Evolutionary conservation across 2,113 vertebrate species (phyloP).

Genomic region (Promerops cafer): DNA sequence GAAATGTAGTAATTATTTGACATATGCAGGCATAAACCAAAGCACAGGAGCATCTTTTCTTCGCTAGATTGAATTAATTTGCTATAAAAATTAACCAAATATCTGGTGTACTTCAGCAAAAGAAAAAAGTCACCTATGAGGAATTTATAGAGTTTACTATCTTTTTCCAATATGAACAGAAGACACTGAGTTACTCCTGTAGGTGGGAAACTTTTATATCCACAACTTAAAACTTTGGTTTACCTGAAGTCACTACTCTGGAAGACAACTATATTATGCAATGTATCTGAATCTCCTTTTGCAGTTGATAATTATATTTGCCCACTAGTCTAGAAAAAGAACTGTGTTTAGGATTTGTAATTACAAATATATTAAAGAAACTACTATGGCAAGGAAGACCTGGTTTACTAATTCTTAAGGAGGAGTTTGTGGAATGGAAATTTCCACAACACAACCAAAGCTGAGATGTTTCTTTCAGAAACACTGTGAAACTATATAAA

Average conservation of each 20-base stretch:
- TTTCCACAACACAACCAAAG: neutral
- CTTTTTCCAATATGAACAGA: neutral
- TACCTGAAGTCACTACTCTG: neutral
- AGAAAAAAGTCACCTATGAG: neutral
- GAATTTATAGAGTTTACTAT: neutral
- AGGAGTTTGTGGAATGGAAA: neutral
- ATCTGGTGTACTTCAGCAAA: neutral
- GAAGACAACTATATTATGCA: neutral
- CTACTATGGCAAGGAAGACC: neutral
- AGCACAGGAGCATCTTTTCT: neutral
- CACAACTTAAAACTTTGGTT: neutral
- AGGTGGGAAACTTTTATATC: neutral
- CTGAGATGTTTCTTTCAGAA: neutral
- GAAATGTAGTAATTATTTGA: neutral
- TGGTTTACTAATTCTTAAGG: neutral
- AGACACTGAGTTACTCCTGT: neutral
- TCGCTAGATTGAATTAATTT: neutral
- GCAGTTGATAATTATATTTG: neutral
- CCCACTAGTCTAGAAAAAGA: neutral
- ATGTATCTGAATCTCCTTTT: neutral
- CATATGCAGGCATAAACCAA: neutral
- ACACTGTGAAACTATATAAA: neutral
- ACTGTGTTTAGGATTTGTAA: neutral
- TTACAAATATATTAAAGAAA: neutral
- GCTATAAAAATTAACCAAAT: neutral